Evolutionary conservation across 2,888 invertebrate genomes (phyloP).

Genomic region (Dasysyrphus albostriatus): DNA sequence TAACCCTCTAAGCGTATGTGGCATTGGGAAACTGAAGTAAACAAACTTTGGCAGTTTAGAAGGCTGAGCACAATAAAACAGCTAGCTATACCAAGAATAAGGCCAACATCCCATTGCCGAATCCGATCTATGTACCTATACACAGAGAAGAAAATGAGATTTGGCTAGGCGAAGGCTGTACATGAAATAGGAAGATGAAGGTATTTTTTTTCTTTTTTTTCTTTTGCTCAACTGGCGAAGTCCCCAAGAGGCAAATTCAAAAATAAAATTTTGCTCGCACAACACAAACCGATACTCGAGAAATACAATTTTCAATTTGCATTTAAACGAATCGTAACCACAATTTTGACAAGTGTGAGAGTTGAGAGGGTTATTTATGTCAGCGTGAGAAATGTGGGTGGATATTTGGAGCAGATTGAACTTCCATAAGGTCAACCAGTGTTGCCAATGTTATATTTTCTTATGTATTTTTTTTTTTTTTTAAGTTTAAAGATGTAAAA

Average conservation of each 20-base stretch:
- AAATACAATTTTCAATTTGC: conserved; percentile 76
- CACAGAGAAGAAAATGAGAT: conserved; percentile 3
- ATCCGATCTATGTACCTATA: neutral
- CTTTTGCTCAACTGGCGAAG: neutral
- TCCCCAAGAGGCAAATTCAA: conserved; percentile 69
- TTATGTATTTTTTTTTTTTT: neutral
- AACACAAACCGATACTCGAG: conserved; percentile 68
- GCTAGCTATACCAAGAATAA: conserved; percentile 34
- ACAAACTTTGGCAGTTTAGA: conserved; percentile 74
- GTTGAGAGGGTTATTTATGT: conserved; percentile 75
- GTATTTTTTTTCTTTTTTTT: no score
- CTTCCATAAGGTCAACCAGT: conserved; percentile 36
- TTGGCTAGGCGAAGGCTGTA: neutral
- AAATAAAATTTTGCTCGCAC: conserved; percentile 66
- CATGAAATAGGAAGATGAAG: neutral
- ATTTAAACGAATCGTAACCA: conserved; percentile 76
- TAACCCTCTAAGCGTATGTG: conserved; percentile 72
- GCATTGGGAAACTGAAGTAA: conserved; percentile 69
- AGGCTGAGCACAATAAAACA: conserved; percentile 47
- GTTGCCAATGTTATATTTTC: conserved; percentile 8
- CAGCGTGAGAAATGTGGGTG: conserved; percentile 41
- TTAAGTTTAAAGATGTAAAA: neutral
- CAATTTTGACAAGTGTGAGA: conserved; percentile 76
- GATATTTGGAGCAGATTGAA: conserved; percentile 27
- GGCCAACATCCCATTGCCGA: conserved; percentile 43